Evolutionary conservation across 2,888 invertebrate genomes (phyloP), one percentile per base, ranked within the genome.

Genomic region (Deilephila porcellus): DNA sequence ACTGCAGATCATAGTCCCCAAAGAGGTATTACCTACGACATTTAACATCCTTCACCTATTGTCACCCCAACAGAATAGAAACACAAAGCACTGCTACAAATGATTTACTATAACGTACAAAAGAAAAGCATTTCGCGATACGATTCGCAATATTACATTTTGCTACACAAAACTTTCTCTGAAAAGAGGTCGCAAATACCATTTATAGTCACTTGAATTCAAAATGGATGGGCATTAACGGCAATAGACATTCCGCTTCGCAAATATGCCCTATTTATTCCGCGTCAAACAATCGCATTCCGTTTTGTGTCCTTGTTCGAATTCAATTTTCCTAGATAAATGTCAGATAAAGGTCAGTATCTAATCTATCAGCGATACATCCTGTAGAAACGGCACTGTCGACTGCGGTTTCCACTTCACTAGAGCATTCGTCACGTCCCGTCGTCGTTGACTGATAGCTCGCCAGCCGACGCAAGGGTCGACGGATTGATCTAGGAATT

Each of bases 401-500:
- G 45, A 67, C 67, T 67, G 67, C 52, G 67, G 67, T 52, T 67
- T 67, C 45, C 67, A 67, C 67, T 67, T 52, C 52, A 52, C 45
- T 67, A 52, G 25, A 52, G 74, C 79, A 83, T 83, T 84, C 81
- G 81, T 85, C 80, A 81, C 82, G 83, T 79, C 75, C 78, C 75
- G 77, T 79, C 76, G 76, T 80, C 71, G 73, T 79, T 81, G 84
- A 86, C 80, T 76, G 78, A 85, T 82, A 78, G 80, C 75, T 71
- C 71, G 67, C 53, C 71, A 74, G 76, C 76, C 74, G 77, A 74
- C 76, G 74, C 77, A 77, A 77, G 80, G 80, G 81, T 78, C 85
- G 82, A 77, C 82, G 83, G 87, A 91, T 90, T 88, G 89, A 91
- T 90, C 86, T 87, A 82, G 83, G 85, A 87, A 88, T 90, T 89